These are phyloP conservation scores for Mycteria americana DNA, from an alignment of 2,797 vertebrate species.

Conservation along the genomic window DNA sequence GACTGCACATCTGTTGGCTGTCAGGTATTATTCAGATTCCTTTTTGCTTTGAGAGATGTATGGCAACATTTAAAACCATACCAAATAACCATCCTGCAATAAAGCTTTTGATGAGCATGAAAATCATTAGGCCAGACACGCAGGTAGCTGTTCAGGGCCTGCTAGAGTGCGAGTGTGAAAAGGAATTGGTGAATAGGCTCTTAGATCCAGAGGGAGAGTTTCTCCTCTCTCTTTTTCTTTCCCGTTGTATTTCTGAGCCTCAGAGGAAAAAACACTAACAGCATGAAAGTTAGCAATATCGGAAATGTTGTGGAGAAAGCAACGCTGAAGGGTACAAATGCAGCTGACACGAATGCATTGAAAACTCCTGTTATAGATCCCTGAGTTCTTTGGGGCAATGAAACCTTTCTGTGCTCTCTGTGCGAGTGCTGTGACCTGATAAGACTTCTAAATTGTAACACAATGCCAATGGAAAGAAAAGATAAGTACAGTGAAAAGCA, in stretches of 20 bases:
- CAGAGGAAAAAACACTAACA: not conserved
- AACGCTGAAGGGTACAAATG: not conserved
- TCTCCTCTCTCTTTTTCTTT: not conserved
- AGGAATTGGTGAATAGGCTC: not conserved
- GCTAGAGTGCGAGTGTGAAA: not conserved
- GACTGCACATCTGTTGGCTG: not conserved
- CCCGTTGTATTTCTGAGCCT: not conserved
- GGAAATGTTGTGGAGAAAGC: not conserved
- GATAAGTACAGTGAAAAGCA: not conserved
- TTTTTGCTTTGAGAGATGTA: not conserved
- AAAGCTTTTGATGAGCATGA: not conserved
- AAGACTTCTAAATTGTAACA: not conserved
- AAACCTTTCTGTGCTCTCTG: not conserved
- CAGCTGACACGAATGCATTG: not conserved
- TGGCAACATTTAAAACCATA: not conserved
- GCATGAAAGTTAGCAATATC: not conserved
- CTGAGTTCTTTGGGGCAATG: not conserved
- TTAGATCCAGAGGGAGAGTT: not conserved
- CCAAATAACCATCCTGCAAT: not conserved
- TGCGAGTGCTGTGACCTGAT: not conserved
- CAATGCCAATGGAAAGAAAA: not conserved
- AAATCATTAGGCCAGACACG: not conserved
- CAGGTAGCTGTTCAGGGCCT: not conserved
- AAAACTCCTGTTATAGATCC: not conserved
- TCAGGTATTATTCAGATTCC: not conserved